phyloP scores from a whole-genome alignment of 1,140 invertebrate species.

The Gryon sp. region DNA sequence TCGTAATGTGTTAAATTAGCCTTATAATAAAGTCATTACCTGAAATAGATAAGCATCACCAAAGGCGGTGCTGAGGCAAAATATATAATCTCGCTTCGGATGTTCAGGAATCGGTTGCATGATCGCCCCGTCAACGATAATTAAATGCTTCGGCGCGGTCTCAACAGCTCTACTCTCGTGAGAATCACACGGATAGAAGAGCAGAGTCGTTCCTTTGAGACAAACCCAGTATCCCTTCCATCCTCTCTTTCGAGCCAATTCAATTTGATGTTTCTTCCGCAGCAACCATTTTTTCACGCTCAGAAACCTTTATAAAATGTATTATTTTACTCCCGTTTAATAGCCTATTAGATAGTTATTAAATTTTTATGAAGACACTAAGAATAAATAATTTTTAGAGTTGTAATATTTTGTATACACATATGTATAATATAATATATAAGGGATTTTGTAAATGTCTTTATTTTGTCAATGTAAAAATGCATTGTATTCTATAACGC shows the following conservation, averaged over 20 bases:
- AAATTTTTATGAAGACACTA: too few species aligned
- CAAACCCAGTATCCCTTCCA: conserved; percentile 99
- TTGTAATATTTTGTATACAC: too few species aligned
- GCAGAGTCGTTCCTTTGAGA: conserved; percentile 96
- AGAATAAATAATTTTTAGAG: too few species aligned
- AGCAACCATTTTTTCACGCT: conserved; percentile 99
- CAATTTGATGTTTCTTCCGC: conserved; percentile 97
- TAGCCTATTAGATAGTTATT: not conserved
- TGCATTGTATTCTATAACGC: too few species aligned
- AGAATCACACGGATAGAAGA: conserved; percentile 98
- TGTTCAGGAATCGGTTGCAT: conserved; percentile 99
- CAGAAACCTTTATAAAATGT: conserved; percentile 87
- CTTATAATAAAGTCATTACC: conserved; percentile 81
- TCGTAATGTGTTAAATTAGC: conserved; percentile 7
- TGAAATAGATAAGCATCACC: conserved; percentile 99
- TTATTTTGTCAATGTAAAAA: too few species aligned
- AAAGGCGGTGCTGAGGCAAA: conserved; percentile 98
- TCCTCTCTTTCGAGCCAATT: conserved; percentile 94
- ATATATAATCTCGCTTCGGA: conserved; percentile 98
- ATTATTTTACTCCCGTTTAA: conserved; percentile 18
- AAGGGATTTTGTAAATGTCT: too few species aligned
- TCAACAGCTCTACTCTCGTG: conserved; percentile 94
- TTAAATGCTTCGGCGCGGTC: conserved; percentile 95
- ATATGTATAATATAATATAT: too few species aligned
- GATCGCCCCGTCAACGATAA: conserved; percentile 98